Evolutionary conservation across 2,113 vertebrate species (phyloP).

Genomic region (Verasper variegatus): DNA sequence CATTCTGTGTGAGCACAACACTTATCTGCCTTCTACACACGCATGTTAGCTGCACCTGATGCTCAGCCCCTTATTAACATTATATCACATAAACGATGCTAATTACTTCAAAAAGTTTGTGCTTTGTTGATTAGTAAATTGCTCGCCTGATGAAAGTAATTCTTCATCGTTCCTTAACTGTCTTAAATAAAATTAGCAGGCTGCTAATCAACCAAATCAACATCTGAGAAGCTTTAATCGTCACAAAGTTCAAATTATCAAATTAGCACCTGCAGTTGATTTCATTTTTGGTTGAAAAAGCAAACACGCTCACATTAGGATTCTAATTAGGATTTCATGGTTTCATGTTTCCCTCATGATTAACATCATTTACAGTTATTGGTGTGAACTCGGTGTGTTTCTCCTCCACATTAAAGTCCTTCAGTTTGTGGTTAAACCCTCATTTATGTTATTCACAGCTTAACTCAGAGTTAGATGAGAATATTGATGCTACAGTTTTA

Average conservation of each 20-base stretch:
- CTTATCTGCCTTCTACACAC: too few species aligned
- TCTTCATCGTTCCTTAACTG: constrained; percentile 3
- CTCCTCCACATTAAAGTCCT: too few species aligned
- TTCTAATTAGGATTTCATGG: constrained; percentile 18
- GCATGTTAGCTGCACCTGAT: not conserved
- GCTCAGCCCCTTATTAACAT: not conserved
- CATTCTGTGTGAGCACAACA: too few species aligned
- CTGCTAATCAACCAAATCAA: constrained; percentile 19
- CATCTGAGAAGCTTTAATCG: constrained; percentile 23
- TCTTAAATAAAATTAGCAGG: constrained; percentile 20
- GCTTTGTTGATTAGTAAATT: constrained; percentile 28
- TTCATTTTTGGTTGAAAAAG: constrained; percentile 19
- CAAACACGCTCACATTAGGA: not conserved
- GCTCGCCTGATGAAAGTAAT: constrained; percentile 10
- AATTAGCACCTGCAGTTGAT: constrained; percentile 26
- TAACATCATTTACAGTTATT: too few species aligned
- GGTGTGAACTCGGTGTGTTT: too few species aligned
- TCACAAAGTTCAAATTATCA: constrained; percentile 29
- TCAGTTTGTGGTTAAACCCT: too few species aligned
- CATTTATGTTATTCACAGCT: too few species aligned
- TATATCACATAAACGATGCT: not conserved
- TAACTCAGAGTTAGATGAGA: too few species aligned
- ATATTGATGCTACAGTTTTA: too few species aligned
- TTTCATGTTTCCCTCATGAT: constrained; percentile 11
- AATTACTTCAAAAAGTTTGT: constrained; percentile 26